Base-by-base conservation (phyloP, 2,888 invertebrate species). In the Labia minor region DNA sequence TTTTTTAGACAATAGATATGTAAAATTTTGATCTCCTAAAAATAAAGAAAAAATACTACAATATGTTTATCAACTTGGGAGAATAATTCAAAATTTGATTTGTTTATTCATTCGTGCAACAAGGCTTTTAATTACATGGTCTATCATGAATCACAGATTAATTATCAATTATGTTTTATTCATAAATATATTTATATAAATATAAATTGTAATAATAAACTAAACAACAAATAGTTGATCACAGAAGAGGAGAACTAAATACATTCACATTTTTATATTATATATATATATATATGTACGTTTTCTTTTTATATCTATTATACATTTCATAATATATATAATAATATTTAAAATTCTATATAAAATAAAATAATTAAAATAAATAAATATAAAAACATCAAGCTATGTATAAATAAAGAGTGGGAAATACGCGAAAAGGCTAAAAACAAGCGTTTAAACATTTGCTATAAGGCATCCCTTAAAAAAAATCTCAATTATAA, bases 211-310 rank as follows among this genome's bases (percentile, higher is more conserved):
- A 49, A 10, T n/a, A n/a, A 49, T n/a, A n/a, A 49, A 10, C 3
- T 16, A 49, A 49, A n/a, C 8, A 16, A 16, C 16, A 10, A 49
- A 49, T 49, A 49, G 49, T 49, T 49, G 49, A 49, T 49, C 49
- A 49, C 49, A 49, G 49, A 49, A 49, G 49, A 49, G 49, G 49
- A 49, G 14, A 49, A 49, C 49, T 49, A 49, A 49, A 49, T 49
- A 49, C 49, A 49, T 49, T 49, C 49, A 33, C 6, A 49, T 49
- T 16, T 49, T 49, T n/a, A n/a, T n/a, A n/a, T 49, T 49, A 49
- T 49, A 11, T 49, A 49, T 49, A 6, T 6, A 26, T 26, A 6
- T 26, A n/a, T n/a, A n/a, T n/a, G n/a, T 26, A 26, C 3, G 26
- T 26, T 26, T 26, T 26, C 8, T 26, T 26, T 26, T 26, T 26